Base-by-base conservation (phyloP, 2,797 vertebrate genomes). In the Arvicola amphibius region DNA sequence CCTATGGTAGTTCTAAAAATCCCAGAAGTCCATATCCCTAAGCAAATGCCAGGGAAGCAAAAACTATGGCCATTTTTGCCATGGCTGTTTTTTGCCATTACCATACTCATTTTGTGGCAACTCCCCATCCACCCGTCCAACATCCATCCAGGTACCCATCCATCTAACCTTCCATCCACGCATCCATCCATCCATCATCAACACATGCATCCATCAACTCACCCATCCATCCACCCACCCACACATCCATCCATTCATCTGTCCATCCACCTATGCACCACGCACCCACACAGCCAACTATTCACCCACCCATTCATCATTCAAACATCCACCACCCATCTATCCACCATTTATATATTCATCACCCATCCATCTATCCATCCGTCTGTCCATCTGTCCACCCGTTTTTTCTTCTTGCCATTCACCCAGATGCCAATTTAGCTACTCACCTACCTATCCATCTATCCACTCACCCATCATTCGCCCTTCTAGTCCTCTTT, bases 41-140 rank as follows among this genome's bases (percentile, higher is more conserved):
- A 88, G 51, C 19, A 92, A 61, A 78, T 56, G 40, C 56, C 78
- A 32, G 17, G 37, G 17, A 92, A 85, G 19, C 71, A 92, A 88
- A 80, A 63, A 9, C 8, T 53, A 51, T 59, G 17, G 2, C 6
- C 29, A 16, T 21, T 25, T 63, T 34, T 73, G 56, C 2, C 71
- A 74, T 74, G 40, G 2, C 21, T 1, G 5, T 74, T 12, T 11
- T 59, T 40, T 69, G 32, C 5, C 7, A 17, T 88, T n/a, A 46
- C 8, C 23, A 73, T 34, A 48, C 17, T 5, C 17, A 27, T 5
- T 84, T 3, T 32, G 48, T 81, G 23, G 7, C 8, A 81, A 19
- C 65, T 78, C 84, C 46, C 48, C 9, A 79, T 59, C 51, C 4
- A 34, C 19, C 8, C 13, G 53, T 10, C 7, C 14, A 43, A 63